Evolutionary conservation across 2,113 vertebrate species (phyloP).

Genomic region (Mola mola): DNA sequence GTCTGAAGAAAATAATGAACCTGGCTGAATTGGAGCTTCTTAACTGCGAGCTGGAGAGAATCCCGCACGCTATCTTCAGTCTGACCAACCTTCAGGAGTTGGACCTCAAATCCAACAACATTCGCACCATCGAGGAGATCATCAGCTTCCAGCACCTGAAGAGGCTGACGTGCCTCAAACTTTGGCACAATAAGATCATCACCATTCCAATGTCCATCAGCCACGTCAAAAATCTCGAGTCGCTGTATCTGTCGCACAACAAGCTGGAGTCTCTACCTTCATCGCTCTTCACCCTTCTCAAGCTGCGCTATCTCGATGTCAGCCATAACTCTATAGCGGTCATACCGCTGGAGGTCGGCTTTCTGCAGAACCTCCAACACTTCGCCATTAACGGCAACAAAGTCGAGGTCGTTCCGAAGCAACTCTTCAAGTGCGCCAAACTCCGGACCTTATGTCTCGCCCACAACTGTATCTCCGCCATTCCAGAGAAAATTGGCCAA

Average conservation of each 20-base stretch:
- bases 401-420: slow-evolving; percentile 92
- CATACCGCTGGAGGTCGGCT: slow-evolving; percentile 90
- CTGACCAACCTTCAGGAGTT: slow-evolving; percentile 95
- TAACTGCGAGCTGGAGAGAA: slow-evolving; percentile 97
- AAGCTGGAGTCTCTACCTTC: slow-evolving; percentile 92
- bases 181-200: slow-evolving; percentile 99
- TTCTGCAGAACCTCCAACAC: slow-evolving; percentile 95
- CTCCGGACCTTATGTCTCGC: slow-evolving; percentile 92
- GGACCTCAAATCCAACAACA: slow-evolving; percentile 97
- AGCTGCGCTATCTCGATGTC: slow-evolving; percentile 93
- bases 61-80: slow-evolving; percentile 98
- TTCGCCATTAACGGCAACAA: slow-evolving; percentile 94
- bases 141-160: slow-evolving; percentile 99
- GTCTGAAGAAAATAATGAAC: slow-evolving; percentile 98
- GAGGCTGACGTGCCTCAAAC: slow-evolving; percentile 94
- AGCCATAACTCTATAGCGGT: slow-evolving; percentile 90
- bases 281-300: slow-evolving; percentile 92
- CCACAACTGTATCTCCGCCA: slow-evolving; percentile 90
- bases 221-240: slow-evolving; percentile 94
- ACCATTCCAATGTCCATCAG: slow-evolving; percentile 94
- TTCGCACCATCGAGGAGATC: slow-evolving; percentile 97
- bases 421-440: slow-evolving; percentile 95
- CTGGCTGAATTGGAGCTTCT: slow-evolving; percentile 93
- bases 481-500: slow-evolving; percentile 93
- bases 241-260: slow-evolving; percentile 95